A percentile compares a stretch with the other conserved stretches of the same genome.
Conservation (phyloP, 2,113 vertebrate species). For the Bufo gargarizans region DNA sequence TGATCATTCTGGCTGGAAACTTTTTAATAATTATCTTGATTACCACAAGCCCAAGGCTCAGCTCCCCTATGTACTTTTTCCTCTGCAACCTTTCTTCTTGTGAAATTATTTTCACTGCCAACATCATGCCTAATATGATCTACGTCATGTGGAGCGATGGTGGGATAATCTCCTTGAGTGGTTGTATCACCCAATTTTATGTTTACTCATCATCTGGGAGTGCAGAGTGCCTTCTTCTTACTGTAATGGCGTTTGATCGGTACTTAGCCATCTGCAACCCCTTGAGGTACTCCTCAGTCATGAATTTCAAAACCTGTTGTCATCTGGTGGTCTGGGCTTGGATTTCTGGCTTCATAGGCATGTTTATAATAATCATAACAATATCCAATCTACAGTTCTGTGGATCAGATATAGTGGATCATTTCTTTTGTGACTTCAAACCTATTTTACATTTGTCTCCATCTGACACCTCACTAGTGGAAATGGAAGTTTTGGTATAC, state of each 20-base stretch:
- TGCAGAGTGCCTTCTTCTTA: constrained; percentile 60
- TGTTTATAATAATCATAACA: constrained; percentile 54
- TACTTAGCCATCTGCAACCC: not conserved
- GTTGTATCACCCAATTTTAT: constrained; percentile 66
- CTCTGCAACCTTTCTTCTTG: constrained; percentile 59
- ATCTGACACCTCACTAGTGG: not conserved
- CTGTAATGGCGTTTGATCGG: constrained; percentile 61
- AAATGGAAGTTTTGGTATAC: not conserved
- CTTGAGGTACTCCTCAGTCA: constrained; percentile 59
- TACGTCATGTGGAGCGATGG: constrained; percentile 15
- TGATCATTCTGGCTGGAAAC: constrained; percentile 60
- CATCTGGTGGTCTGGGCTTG: constrained; percentile 59
- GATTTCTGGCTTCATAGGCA: constrained; percentile 59
- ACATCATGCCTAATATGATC: constrained; percentile 56
- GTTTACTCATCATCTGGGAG: constrained; percentile 62
- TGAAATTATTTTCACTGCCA: constrained; percentile 14
- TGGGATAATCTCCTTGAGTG: constrained; percentile 58
- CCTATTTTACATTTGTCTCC: constrained; percentile 8
- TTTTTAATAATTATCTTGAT: constrained; percentile 56
- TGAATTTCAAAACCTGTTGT: constrained; percentile 49
- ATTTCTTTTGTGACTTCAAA: constrained; percentile 64
- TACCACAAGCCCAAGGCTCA: constrained; percentile 38
- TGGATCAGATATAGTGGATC: constrained; percentile 59
- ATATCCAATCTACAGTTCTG: constrained; percentile 64
- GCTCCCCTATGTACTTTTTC: constrained; percentile 60